A percentile compares a stretch with the other conserved stretches of the same genome.
Conservation (phyloP, 2,113 vertebrate genomes). For the Azemiops feae region DNA sequence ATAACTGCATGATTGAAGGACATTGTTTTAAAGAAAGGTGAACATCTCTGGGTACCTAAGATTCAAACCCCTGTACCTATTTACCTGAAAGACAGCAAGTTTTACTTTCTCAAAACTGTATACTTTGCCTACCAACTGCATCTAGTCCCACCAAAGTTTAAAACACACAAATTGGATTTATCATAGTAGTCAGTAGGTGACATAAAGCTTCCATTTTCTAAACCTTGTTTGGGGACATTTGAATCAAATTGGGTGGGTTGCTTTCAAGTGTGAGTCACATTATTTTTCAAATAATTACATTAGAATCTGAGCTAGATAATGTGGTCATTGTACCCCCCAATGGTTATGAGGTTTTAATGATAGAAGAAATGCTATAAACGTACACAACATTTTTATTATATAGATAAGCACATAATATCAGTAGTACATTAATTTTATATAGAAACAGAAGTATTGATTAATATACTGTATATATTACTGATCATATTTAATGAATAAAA, state of each 20-base stretch:
- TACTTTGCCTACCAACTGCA: background rate
- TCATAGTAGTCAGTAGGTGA: background rate
- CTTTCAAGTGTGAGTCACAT: background rate
- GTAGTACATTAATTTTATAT: background rate
- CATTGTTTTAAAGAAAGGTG: background rate
- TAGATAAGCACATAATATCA: background rate
- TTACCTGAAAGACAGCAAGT: background rate
- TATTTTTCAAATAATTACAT: background rate
- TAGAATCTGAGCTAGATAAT: background rate
- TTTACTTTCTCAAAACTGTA: background rate
- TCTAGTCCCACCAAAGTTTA: background rate
- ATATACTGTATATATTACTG: background rate
- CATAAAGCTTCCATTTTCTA: background rate
- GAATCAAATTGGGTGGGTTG: background rate
- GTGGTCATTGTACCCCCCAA: background rate
- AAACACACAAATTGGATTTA: background rate
- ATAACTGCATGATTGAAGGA: background rate
- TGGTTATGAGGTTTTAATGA: background rate
- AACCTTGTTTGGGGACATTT: background rate
- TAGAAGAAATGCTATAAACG: background rate
- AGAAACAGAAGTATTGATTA: background rate
- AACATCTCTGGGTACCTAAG: background rate
- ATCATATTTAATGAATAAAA: background rate
- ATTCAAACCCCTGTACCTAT: background rate
- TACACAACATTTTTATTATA: background rate